A percentile compares a stretch with the other conserved stretches of the same genome.
Evolutionary conservation across 2,888 invertebrate genomes (phyloP).

Genomic region (Hirtodrosophila cameraria): DNA sequence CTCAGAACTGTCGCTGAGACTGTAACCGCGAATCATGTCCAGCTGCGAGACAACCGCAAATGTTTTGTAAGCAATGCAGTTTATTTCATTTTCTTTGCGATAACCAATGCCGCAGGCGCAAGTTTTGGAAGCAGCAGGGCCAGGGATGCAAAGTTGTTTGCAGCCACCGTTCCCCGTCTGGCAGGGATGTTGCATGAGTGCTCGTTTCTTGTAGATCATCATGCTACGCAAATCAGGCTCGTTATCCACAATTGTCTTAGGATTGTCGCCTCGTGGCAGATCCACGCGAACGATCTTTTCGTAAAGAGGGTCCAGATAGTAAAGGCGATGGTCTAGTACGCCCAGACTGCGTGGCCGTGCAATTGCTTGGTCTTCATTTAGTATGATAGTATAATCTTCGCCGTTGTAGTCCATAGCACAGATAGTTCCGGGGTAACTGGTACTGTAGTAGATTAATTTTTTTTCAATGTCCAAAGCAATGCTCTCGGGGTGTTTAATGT

Average conservation of each 20-base stretch:
- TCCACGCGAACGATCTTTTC: conserved; percentile 95
- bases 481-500: conserved; percentile 90
- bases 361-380: conserved; percentile 89
- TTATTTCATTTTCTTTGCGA: conserved; percentile 90
- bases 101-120: conserved; percentile 97
- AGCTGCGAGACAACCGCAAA: conserved; percentile 97
- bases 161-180: conserved; percentile 95
- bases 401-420: conserved; percentile 90
- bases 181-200: conserved; percentile 93
- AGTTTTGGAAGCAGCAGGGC: conserved; percentile 89
- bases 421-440: conserved; percentile 89
- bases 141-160: conserved; percentile 96
- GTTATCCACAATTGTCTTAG: conserved; percentile 91
- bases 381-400: conserved; percentile 87
- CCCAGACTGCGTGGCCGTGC: conserved; percentile 92
- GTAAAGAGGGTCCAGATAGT: conserved; percentile 94
- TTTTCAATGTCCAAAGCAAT: conserved; percentile 93
- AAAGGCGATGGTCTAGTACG: conserved; percentile 92
- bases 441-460: conserved; percentile 94
- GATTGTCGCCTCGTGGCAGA: conserved; percentile 91
- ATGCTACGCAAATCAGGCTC: conserved; percentile 94
- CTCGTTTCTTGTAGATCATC: conserved; percentile 94
- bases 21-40: conserved; percentile 94
- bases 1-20: conserved; percentile 92
- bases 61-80: conserved; percentile 92